Conservation (phyloP, 2,797 vertebrate species). For the Sciurus vulgaris region DNA sequence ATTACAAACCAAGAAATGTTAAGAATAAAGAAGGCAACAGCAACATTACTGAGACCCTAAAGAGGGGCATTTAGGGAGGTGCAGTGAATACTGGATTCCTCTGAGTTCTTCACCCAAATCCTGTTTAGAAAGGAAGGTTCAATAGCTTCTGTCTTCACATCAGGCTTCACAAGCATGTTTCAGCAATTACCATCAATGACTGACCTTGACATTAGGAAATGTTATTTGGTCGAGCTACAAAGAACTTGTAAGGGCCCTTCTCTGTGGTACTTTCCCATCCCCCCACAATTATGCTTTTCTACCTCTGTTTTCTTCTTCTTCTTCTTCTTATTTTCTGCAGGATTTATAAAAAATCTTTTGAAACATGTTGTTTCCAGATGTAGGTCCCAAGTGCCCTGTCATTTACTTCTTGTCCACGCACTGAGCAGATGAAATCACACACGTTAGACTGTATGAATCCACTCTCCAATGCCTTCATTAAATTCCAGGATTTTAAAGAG, state of each 20-base stretch:
- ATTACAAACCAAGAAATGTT: neutral
- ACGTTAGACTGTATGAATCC: constrained; percentile 52
- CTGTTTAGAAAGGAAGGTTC: neutral
- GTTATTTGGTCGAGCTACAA: constrained; percentile 71
- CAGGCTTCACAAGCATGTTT: constrained; percentile 44
- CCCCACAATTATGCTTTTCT: constrained; percentile 72
- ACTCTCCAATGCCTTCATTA: constrained; percentile 81
- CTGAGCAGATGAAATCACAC: constrained; percentile 84
- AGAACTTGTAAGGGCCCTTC: constrained; percentile 62
- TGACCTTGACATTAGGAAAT: constrained; percentile 44
- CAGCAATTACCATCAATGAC: constrained; percentile 63
- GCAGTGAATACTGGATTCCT: neutral
- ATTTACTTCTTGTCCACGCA: constrained; percentile 86
- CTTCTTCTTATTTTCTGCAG: constrained; percentile 69
- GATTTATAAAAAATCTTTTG: constrained; percentile 87
- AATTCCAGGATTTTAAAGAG: constrained; percentile 83
- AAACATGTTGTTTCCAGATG: constrained; percentile 91
- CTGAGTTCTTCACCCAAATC: neutral
- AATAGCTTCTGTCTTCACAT: constrained; percentile 45
- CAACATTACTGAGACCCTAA: neutral
- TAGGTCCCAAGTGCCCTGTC: constrained; percentile 85
- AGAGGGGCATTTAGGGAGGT: fast-evolving
- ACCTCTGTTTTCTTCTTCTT: neutral
- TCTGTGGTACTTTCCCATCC: neutral
- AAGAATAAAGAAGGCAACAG: neutral